A percentile compares a stretch with the other conserved stretches of the same genome.
These are phyloP conservation scores for Accipiter fasciatus DNA, from an alignment of 2,797 vertebrate genomes.

Conservation along the genomic window DNA sequence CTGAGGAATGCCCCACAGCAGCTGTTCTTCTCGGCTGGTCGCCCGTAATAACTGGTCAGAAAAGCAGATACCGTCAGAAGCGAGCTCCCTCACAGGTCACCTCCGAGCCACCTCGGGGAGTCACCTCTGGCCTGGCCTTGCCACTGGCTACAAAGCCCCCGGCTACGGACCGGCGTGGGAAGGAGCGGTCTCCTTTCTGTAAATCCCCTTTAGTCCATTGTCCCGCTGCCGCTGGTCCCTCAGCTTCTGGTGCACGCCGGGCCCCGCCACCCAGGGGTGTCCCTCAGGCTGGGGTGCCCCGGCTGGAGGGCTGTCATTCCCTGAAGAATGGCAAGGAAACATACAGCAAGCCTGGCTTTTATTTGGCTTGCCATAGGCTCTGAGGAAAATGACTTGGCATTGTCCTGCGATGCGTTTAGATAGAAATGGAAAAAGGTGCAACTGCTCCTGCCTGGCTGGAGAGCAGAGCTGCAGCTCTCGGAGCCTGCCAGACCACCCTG, in stretches of 20 bases:
- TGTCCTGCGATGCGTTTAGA: neutral
- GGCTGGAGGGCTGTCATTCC: neutral
- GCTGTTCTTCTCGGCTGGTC: neutral
- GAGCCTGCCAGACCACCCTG: neutral
- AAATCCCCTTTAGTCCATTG: neutral
- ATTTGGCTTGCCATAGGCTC: neutral
- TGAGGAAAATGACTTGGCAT: neutral
- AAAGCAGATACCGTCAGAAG: neutral
- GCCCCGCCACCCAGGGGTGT: neutral
- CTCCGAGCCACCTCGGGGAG: neutral
- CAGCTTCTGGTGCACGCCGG: neutral
- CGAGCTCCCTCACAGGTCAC: neutral
- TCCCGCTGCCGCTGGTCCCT: neutral
- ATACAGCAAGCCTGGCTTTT: neutral
- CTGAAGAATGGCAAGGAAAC: neutral
- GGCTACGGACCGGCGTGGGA: neutral
- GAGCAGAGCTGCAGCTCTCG: neutral
- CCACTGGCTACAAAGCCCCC: fast-evolving
- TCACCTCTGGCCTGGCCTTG: neutral
- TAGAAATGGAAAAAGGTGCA: neutral
- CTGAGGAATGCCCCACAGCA: neutral
- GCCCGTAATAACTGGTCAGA: neutral
- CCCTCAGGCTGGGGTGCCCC: neutral
- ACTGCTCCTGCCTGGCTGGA: neutral
- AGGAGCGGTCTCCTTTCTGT: neutral